Evolutionary conservation across 2,888 invertebrate species (phyloP).

Genomic region (Dexiosoma caninum): DNA sequence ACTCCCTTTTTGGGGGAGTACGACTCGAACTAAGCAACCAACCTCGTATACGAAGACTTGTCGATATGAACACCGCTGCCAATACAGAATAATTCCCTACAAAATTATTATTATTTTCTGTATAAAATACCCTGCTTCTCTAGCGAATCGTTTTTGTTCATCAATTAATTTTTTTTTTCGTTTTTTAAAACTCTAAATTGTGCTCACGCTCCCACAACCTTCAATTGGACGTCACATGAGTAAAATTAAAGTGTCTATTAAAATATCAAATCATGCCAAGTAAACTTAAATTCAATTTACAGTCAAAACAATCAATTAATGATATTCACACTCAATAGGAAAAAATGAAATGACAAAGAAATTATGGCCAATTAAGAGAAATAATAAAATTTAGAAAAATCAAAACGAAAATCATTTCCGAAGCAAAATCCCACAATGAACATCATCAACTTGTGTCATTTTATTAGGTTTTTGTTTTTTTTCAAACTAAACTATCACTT

Average conservation of each 20-base stretch:
- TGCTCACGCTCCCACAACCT: conserved; percentile 11
- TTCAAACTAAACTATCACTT: conserved; percentile 52
- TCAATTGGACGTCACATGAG: neutral
- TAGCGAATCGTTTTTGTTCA: too few relatives aligned
- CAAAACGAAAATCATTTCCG: conserved; percentile 13
- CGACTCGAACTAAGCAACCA: too few relatives aligned
- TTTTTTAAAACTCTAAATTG: too few relatives aligned
- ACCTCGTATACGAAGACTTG: too few relatives aligned
- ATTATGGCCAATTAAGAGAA: conserved; percentile 52
- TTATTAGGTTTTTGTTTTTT: conserved; percentile 24
- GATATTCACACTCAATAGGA: conserved; percentile 50
- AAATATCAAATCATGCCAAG: conserved; percentile 23
- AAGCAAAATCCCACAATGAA: conserved; percentile 58
- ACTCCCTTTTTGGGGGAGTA: too few relatives aligned
- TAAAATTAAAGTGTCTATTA: neutral
- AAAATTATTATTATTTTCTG: too few relatives aligned
- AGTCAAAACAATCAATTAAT: conserved; percentile 53
- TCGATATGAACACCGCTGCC: too few relatives aligned
- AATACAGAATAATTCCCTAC: too few relatives aligned
- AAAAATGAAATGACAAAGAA: neutral
- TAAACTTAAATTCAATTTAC: conserved; percentile 32
- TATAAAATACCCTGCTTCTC: too few relatives aligned
- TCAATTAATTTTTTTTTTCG: too few relatives aligned
- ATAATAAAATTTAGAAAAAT: conserved; percentile 22
- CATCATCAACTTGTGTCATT: conserved; percentile 52